Conservation (phyloP, 2,113 vertebrate genomes). For the Notechis scutatus region DNA sequence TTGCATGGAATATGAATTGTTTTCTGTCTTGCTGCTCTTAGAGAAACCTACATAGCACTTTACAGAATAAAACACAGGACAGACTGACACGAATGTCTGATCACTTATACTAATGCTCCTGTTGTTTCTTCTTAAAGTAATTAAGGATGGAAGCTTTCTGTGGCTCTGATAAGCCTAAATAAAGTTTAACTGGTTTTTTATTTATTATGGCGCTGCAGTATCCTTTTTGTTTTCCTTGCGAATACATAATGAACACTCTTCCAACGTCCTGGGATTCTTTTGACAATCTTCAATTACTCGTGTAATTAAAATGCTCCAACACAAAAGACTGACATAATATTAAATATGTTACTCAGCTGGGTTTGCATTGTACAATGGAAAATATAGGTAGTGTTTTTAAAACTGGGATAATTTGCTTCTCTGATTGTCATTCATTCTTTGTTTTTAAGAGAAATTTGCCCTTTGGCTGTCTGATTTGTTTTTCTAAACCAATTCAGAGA, state of each 20-base stretch:
- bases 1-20: background rate
- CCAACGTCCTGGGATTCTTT: slow-evolving; percentile 18
- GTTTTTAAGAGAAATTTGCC: background rate
- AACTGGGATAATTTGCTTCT: background rate
- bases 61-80: background rate
- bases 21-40: background rate
- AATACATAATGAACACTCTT: background rate
- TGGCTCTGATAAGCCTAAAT: background rate
- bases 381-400: background rate
- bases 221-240: background rate
- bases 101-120: background rate
- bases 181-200: background rate
- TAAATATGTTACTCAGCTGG: background rate
- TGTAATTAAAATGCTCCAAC: slow-evolving; percentile 25
- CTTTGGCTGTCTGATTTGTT: background rate
- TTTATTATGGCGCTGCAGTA: background rate
- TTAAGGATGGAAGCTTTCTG: background rate
- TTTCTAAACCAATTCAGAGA: background rate
- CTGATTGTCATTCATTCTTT: background rate
- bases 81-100: background rate
- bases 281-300: slow-evolving; percentile 9
- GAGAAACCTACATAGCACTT: background rate
- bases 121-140: background rate
- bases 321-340: background rate
- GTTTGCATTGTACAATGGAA: background rate